These are phyloP conservation scores for Pterobdella sp. DNA, from an alignment of 2,888 invertebrate genomes.

Conservation along the genomic window DNA sequence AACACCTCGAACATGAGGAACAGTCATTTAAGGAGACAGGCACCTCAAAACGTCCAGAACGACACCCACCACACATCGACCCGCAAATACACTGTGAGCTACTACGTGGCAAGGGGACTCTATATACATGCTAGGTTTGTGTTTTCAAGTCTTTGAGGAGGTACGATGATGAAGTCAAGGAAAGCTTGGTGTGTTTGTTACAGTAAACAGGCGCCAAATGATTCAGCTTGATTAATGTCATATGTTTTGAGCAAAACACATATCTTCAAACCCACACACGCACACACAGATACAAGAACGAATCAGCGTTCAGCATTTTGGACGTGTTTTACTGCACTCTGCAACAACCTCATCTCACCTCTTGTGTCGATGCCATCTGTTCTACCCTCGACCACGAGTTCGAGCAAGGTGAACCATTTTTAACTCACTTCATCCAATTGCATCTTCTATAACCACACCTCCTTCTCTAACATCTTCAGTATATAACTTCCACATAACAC, in stretches of 20 bases:
- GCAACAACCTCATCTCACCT: constrained; percentile 33
- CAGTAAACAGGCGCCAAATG: background rate
- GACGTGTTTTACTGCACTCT: constrained; percentile 38
- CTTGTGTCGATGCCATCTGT: constrained; percentile 36
- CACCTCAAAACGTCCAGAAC: background rate
- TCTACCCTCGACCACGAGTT: constrained; percentile 37
- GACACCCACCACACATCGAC: background rate
- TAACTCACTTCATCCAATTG: background rate
- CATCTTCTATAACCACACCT: background rate
- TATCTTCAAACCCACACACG: no score
- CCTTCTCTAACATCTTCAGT: background rate
- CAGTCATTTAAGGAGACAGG: background rate
- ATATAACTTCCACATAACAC: background rate
- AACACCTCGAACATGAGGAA: constrained; percentile 9
- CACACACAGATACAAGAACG: constrained; percentile 32
- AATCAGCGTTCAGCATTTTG: constrained; percentile 37
- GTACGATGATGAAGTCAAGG: background rate
- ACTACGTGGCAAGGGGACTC: constrained; percentile 38
- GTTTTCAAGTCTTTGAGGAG: background rate
- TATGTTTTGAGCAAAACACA: no score
- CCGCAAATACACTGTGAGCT: constrained; percentile 36
- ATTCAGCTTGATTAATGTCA: no score
- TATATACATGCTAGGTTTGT: constrained; percentile 37
- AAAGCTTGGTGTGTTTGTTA: background rate
- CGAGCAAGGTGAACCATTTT: constrained; percentile 32